Evolutionary conservation across 2,797 vertebrate species (phyloP).

Genomic region (Denticeps clupeoides): DNA sequence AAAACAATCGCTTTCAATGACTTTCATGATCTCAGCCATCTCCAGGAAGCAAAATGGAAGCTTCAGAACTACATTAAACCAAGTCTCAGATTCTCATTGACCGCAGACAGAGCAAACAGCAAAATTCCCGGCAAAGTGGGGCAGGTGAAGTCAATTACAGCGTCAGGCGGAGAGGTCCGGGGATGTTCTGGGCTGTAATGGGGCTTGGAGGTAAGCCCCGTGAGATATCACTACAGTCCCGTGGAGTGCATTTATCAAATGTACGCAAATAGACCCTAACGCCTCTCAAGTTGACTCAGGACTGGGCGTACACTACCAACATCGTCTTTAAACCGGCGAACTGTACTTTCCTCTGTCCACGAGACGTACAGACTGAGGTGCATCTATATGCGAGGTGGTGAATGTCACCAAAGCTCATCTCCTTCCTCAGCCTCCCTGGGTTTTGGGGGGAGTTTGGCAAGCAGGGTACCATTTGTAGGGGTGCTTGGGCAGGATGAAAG

Average conservation of each 20-base stretch:
- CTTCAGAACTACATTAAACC: too few relatives aligned
- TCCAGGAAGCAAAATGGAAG: too few relatives aligned
- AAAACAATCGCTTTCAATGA: too few relatives aligned
- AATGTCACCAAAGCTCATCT: conserved; percentile 29
- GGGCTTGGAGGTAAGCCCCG: conserved; percentile 6
- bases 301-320: too few relatives aligned
- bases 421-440: conserved; percentile 1
- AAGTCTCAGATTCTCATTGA: too few relatives aligned
- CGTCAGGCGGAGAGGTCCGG: not conserved
- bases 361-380: conserved; percentile 19
- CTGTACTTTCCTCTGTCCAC: conserved; percentile 18
- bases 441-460: not conserved
- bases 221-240: conserved; percentile 8
- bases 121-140: not conserved
- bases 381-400: conserved; percentile 25
- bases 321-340: not conserved
- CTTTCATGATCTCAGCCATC: too few relatives aligned
- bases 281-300: too few relatives aligned
- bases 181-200: conserved; percentile 12
- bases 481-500: conserved; percentile 24
- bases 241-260: not conserved
- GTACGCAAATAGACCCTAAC: not conserved
- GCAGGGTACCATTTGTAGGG: too few relatives aligned
- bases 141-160: conserved; percentile 1
- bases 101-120: conserved; percentile 17